phyloP scores from a whole-genome alignment of 2,888 invertebrate species.

The Phyllotreta striolata region DNA sequence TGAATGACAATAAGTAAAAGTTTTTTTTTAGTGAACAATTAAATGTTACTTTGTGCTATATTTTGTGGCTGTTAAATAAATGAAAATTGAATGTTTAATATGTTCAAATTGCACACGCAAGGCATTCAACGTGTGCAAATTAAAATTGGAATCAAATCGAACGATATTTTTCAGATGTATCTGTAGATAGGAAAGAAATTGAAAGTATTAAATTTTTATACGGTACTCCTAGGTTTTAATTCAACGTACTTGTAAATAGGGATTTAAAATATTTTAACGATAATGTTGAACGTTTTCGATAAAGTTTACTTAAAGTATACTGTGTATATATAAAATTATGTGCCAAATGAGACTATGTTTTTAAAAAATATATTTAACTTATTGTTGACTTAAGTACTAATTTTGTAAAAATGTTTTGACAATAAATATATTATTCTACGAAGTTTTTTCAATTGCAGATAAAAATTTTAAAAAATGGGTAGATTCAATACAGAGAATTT shows the following conservation, averaged over 20 bases:
- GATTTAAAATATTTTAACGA: slow-evolving; percentile 23
- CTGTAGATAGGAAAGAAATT: too few species aligned
- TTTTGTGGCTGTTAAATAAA: too few species aligned
- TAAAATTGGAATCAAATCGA: too few species aligned
- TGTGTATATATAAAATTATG: slow-evolving; percentile 32
- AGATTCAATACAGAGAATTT: too few species aligned
- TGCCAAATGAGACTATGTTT: slow-evolving; percentile 45
- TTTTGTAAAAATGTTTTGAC: slow-evolving; percentile 47
- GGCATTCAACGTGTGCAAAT: too few species aligned
- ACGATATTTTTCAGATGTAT: too few species aligned
- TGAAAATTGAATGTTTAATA: too few species aligned
- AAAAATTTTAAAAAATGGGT: too few species aligned
- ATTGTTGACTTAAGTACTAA: slow-evolving; percentile 49
- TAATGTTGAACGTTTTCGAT: slow-evolving; percentile 23
- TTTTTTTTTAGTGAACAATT: slow-evolving; percentile 12
- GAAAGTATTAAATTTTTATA: slow-evolving; percentile 23
- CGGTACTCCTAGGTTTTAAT: slow-evolving; percentile 22
- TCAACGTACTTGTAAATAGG: slow-evolving; percentile 21
- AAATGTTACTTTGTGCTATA: neutral
- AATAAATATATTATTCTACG: slow-evolving; percentile 36
- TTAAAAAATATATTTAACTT: slow-evolving; percentile 48
- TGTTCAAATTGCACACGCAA: too few species aligned
- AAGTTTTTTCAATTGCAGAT: too few species aligned
- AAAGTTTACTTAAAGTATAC: slow-evolving; percentile 28
- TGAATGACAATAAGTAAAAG: neutral